Evolutionary conservation across 1,140 invertebrate genomes (phyloP), one percentile per base, ranked within the genome.

Genomic region (Caenorhabditis briggsae): DNA sequence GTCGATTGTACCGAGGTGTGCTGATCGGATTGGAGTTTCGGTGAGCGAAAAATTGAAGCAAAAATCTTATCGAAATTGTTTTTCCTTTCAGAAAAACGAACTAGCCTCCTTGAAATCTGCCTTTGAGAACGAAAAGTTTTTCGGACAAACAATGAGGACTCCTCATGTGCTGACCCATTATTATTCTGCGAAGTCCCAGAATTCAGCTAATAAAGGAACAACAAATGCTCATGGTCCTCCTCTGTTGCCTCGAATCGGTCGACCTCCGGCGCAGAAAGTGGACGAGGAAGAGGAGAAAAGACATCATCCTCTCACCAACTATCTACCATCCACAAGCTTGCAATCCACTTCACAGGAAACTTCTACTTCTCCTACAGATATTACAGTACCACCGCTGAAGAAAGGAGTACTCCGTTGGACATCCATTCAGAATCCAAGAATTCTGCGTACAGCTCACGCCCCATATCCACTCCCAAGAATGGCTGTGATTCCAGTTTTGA

Each of bases 261-360:
- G n/a, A 25, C 7, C 70, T 20, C n/a, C 43, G 11, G n/a, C 11
- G 20, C 14, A 53, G 6, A 12, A 20, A 53, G 46, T 53, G n/a
- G 23, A 78, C 14, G 23, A 50, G 2, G 46, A 78, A 18, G 46
- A 78, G 23, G 46, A 78, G 7, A 46, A 78, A 11, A 78, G 70
- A 78, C 70, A 78, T 78, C 70, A 78, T 78, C 70, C 70, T 18
- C 46, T 78, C 70, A 78, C 70, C 11, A 18, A 70, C 64, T 70
- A 43, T 46, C 33, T 16, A 43, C 33, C 59, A 14, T n/a, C 41
- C 5, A 46, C 11, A 2, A 18, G 20, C 18, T 61, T 25, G 14
- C 20, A 70, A 70, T 70, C 43, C 5, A 14, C 61, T 25, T 64
- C 33, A 8, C 33, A n/a, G 33, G 33, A 33, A 33, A 33, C 25